Conservation (phyloP, 2,888 invertebrate genomes). For the Campoplex nolae region DNA sequence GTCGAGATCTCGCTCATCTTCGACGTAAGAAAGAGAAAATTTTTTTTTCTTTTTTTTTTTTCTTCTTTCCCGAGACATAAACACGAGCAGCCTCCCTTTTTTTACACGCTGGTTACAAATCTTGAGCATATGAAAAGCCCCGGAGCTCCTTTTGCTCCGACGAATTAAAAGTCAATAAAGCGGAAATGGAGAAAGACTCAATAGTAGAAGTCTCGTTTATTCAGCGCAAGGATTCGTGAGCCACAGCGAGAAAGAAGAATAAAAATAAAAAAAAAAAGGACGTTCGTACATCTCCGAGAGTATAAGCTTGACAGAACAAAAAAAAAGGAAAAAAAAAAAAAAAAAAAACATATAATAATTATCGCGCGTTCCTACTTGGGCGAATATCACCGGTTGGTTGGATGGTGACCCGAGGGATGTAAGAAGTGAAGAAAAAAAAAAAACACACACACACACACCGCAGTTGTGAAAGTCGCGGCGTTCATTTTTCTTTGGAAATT, state of each 20-base stretch:
- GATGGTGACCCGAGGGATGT: constrained; percentile 44
- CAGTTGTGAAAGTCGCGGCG: constrained; percentile 72
- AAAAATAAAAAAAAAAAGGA: background rate
- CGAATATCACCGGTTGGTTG: constrained; percentile 47
- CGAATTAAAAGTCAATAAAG: constrained; percentile 78
- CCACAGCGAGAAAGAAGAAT: constrained; percentile 1
- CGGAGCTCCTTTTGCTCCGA: constrained; percentile 55
- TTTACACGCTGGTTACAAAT: constrained; percentile 25
- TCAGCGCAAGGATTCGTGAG: constrained; percentile 55
- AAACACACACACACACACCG: constrained; percentile 32
- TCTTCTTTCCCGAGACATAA: constrained; percentile 3
- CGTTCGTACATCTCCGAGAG: constrained; percentile 35
- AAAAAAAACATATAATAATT: constrained; percentile 40
- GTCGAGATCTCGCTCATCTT: constrained; percentile 36
- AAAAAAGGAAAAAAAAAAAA: constrained; percentile 1
- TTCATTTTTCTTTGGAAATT: constrained; percentile 82
- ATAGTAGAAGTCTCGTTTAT: constrained; percentile 63
- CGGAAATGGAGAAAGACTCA: constrained; percentile 60
- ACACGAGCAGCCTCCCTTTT: constrained; percentile 10
- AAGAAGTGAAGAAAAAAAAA: constrained; percentile 13
- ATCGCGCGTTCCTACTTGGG: constrained; percentile 45
- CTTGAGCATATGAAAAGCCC: constrained; percentile 49
- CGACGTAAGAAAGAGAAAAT: constrained; percentile 40
- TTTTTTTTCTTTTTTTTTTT: background rate
- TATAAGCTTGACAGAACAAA: constrained; percentile 34